A percentile compares a stretch with the other conserved stretches of the same genome.
Evolutionary conservation across 2,113 vertebrate genomes (phyloP).

Genomic region (Clarias macrocephalus): DNA sequence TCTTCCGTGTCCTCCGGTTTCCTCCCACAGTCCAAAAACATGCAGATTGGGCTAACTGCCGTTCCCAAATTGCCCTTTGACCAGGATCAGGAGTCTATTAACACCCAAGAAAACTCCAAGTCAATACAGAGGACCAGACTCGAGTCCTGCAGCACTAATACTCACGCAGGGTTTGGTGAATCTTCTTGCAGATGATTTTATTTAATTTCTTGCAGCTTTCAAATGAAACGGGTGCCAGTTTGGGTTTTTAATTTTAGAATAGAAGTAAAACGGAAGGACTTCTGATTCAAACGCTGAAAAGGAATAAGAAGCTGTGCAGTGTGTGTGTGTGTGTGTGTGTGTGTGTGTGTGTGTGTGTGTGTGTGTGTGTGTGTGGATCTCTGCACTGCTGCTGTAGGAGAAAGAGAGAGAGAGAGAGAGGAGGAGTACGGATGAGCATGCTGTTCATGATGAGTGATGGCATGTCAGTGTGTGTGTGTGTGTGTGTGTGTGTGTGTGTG

Average conservation of each 20-base stretch:
- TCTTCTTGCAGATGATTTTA: background rate
- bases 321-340: background rate
- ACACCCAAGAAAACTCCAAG: background rate
- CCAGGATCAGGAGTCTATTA: too few species aligned
- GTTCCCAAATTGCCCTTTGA: too few species aligned
- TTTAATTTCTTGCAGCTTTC: background rate
- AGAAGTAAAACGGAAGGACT: background rate
- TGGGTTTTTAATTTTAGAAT: background rate
- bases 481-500: too few species aligned
- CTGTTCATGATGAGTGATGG: background rate
- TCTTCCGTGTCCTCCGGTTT: too few species aligned
- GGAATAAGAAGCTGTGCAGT: background rate
- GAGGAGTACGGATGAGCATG: background rate
- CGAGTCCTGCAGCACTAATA: background rate
- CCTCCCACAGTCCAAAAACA: too few species aligned
- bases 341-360: too few species aligned
- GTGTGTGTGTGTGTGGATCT: background rate
- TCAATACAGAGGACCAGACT: too few species aligned
- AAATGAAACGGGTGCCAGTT: background rate
- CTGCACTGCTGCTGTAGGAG: background rate
- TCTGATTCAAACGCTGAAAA: background rate
- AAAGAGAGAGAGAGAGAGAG: background rate
- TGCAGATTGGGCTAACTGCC: too few species aligned
- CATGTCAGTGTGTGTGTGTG: background rate
- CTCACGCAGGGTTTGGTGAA: background rate